These are phyloP conservation scores for Synergus laeviventris DNA, from an alignment of 2,888 invertebrate genomes.

Conservation along the genomic window DNA sequence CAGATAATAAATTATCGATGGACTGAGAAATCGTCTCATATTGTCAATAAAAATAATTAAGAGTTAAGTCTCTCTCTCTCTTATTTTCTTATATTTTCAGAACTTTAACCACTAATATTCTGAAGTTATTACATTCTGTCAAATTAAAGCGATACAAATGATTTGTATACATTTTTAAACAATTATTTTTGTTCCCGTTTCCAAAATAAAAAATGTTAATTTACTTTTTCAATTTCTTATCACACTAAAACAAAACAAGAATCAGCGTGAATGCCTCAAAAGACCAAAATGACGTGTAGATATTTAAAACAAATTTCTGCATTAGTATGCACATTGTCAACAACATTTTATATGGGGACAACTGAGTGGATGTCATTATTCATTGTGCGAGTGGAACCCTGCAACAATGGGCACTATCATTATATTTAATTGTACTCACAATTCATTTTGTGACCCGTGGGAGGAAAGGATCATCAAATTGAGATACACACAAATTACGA, in stretches of 20 bases:
- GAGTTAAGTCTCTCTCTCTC: too few relatives aligned
- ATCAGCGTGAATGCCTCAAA: not conserved
- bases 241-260: not conserved
- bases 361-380: conserved; percentile 20
- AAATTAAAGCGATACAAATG: too few relatives aligned
- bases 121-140: too few relatives aligned
- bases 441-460: conserved; percentile 26
- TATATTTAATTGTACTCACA: conserved; percentile 27
- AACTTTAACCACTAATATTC: not conserved
- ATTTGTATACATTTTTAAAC: too few relatives aligned
- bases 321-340: conserved; percentile 11
- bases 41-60: too few relatives aligned
- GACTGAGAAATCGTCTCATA: conserved; percentile 11
- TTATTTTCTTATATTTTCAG: too few relatives aligned
- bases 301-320: not conserved
- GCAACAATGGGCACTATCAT: conserved; percentile 20
- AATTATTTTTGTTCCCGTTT: too few relatives aligned
- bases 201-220: too few relatives aligned
- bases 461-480: conserved; percentile 27
- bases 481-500: conserved; percentile 21
- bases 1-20: conserved; percentile 17
- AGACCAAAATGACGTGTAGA: too few relatives aligned
- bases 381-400: conserved; percentile 14
- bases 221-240: too few relatives aligned
- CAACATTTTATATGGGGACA: conserved; percentile 15